A percentile compares a stretch with the other conserved stretches of the same genome.
Conservation (phyloP, 2,113 vertebrate genomes). For the Mirza zaza region DNA sequence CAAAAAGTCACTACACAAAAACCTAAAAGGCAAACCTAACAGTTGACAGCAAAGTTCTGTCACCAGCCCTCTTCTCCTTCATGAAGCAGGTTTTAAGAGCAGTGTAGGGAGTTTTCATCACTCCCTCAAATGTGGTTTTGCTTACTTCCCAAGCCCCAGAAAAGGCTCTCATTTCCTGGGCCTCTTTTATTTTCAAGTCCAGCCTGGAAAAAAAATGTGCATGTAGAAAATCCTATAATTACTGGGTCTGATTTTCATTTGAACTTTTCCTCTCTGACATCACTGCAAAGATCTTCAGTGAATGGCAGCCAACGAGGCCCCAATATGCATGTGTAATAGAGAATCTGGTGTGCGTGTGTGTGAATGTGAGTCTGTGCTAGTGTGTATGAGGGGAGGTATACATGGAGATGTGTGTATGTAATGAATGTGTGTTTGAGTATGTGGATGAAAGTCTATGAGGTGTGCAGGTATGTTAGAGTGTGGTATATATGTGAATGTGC, state of each 20-base stretch:
- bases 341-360: not conserved
- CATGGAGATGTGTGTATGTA: not conserved
- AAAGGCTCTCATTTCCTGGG: conserved; percentile 71
- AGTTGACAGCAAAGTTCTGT: conserved; percentile 54
- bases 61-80: conserved; percentile 60
- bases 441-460: too few relatives aligned
- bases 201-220: conserved; percentile 62
- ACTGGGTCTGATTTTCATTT: conserved; percentile 82
- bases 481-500: not conserved
- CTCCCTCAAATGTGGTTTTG: conserved; percentile 79
- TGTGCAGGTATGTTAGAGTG: not conserved
- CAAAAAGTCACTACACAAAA: not conserved
- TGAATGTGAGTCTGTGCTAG: not conserved
- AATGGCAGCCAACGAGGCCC: conserved; percentile 63
- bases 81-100: conserved; percentile 57
- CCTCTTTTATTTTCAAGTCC: conserved; percentile 80
- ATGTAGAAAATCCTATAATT: conserved; percentile 80
- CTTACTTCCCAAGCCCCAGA: conserved; percentile 73
- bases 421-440: not conserved
- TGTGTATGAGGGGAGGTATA: not conserved
- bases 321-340: not conserved
- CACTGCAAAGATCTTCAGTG: conserved; percentile 70
- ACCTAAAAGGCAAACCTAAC: conserved; percentile 37
- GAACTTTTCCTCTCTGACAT: conserved; percentile 73
- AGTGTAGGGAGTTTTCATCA: conserved; percentile 62